Conservation (phyloP, 1,140 invertebrate species). For the Heliconius himera region DNA sequence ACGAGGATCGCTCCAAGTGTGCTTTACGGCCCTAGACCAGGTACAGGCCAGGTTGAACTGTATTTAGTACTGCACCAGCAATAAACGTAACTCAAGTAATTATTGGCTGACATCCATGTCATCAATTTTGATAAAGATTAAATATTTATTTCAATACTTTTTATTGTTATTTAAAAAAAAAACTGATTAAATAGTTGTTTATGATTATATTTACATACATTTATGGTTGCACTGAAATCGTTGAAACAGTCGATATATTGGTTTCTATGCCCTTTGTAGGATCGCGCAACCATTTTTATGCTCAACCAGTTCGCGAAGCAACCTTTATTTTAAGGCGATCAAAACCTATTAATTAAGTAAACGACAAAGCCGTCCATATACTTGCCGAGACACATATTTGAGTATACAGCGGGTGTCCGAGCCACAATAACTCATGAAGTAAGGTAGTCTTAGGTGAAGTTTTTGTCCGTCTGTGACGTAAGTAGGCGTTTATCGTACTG, state of each 20-base stretch:
- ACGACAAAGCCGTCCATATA: conserved; percentile 34
- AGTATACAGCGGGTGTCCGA: conserved; percentile 24
- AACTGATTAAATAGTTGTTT: neutral
- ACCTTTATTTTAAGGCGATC: conserved; percentile 43
- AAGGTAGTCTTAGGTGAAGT: conserved; percentile 28
- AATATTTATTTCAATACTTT: neutral
- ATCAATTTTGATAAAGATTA: neutral
- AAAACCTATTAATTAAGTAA: conserved; percentile 52
- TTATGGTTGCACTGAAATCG: conserved; percentile 25
- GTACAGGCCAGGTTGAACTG: conserved; percentile 20
- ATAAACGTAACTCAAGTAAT: conserved; percentile 12
- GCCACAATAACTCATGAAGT: conserved; percentile 27
- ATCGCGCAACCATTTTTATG: conserved; percentile 36
- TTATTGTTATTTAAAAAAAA: neutral
- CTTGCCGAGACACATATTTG: conserved; percentile 35
- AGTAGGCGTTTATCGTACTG: conserved; percentile 38
- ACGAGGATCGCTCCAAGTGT: conserved; percentile 31
- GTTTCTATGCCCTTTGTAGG: conserved; percentile 32
- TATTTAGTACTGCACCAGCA: conserved; percentile 20
- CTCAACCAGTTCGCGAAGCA: conserved; percentile 32
- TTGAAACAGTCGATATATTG: conserved; percentile 17
- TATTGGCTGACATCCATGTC: conserved; percentile 2
- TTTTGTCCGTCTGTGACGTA: conserved; percentile 33
- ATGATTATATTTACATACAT: conserved; percentile 25
- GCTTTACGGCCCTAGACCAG: conserved; percentile 26